These are phyloP conservation scores for Dynastes hyllus DNA, from an alignment of 2,888 invertebrate species.

Conservation along the genomic window DNA sequence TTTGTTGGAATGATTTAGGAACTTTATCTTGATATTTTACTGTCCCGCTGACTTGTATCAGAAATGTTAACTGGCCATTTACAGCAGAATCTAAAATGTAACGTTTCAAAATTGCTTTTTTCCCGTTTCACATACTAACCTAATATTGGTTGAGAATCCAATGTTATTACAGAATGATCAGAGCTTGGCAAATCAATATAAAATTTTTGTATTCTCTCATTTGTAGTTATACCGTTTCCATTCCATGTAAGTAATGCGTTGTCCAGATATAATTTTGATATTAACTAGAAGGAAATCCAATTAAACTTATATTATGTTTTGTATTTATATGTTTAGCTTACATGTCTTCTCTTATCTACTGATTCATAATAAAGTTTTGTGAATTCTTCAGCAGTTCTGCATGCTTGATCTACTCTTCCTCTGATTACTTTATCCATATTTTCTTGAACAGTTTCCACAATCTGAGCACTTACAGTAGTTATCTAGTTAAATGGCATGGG, in stretches of 20 bases:
- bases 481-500: too few species aligned
- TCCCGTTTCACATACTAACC: conserved; percentile 66
- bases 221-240: conserved; percentile 88
- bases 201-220: conserved; percentile 89
- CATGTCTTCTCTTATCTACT: conserved; percentile 90
- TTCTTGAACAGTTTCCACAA: not conserved
- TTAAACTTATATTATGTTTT: not conserved
- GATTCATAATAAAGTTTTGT: conserved; percentile 92
- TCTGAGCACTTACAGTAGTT: not conserved
- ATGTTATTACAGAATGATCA: conserved; percentile 82
- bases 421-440: conserved; percentile 65
- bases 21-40: conserved; percentile 81
- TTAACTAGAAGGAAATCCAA: conserved; percentile 73
- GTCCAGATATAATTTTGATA: conserved; percentile 88
- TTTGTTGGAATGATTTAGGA: conserved; percentile 85
- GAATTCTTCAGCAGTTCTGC: conserved; percentile 91
- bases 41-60: conserved; percentile 88
- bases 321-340: conserved; percentile 65
- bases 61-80: conserved; percentile 84
- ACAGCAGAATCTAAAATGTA: conserved; percentile 79
- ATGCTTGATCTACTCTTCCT: conserved; percentile 85
- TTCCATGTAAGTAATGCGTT: conserved; percentile 93
- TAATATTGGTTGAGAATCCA: conserved; percentile 91
- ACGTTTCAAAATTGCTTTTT: not conserved
- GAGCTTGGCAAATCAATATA: conserved; percentile 88